A percentile compares a stretch with the other conserved stretches of the same genome.
phyloP scores from a whole-genome alignment of 2,797 vertebrate species.

The Poecilia wingei region DNA sequence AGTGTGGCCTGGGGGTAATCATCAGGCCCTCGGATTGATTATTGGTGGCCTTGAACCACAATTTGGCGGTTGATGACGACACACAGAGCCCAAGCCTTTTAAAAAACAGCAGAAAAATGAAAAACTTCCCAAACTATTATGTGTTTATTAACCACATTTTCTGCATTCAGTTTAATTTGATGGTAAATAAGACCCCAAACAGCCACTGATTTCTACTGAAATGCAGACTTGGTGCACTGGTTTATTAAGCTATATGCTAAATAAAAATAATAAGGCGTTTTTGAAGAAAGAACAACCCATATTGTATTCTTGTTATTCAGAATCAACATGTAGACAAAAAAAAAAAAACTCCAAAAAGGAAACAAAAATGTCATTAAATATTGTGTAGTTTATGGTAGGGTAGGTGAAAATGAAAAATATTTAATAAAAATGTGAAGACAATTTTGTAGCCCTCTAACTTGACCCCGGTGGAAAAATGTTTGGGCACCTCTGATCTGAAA shows the following conservation, averaged over 20 bases:
- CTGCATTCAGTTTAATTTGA: neutral
- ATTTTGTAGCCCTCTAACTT: neutral
- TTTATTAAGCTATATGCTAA: too few species aligned
- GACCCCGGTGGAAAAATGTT: neutral
- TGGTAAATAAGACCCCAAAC: neutral
- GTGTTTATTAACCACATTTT: neutral
- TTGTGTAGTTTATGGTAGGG: neutral
- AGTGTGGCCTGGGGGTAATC: neutral
- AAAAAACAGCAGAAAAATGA: neutral
- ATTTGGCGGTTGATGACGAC: neutral
- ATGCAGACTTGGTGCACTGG: neutral
- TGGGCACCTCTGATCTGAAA: neutral
- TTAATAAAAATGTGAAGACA: neutral
- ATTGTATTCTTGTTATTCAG: too few species aligned
- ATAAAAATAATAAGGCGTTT: too few species aligned
- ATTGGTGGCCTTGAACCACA: neutral
- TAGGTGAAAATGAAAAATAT: neutral
- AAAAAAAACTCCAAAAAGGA: neutral
- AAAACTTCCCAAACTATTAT: neutral
- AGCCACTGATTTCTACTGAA: neutral
- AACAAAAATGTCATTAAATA: neutral
- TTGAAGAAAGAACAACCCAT: too few species aligned
- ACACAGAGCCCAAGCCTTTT: neutral
- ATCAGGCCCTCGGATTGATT: neutral
- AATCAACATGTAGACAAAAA: neutral